Base-by-base conservation (phyloP, 2,888 invertebrate species). In the Sinhomidia bicolor region DNA sequence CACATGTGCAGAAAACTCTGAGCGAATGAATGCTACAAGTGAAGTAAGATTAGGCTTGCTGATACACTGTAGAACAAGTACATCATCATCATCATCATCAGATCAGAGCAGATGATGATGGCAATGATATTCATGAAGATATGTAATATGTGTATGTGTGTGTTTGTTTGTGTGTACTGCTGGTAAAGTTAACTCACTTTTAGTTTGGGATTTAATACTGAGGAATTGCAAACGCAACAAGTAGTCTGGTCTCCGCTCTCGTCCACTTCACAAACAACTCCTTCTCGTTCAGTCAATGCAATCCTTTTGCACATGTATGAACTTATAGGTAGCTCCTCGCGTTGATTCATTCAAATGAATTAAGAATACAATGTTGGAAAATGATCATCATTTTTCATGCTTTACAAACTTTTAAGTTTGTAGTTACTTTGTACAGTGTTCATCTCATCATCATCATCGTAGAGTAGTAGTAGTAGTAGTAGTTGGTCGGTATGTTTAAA, bases 201-300 rank as follows among this genome's bases (percentile, higher is more conserved):
- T 54, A 20, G 20, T 79, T 65, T 78, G 51, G 57, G 57, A 86
- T 80, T 71, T 80, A 86, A 86, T 62, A 41, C 36, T 57, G 78
- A 47, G 78, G 71, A 68, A 79, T 14, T 80, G 29, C 26, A 44
- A 79, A 80, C 44, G 80, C 44, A 86, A 79, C 85, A 71, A 80
- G 86, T 86, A 86, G 86, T 86, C 9, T 86, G 80, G 86, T 86
- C 86, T 80, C 80, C 57, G 47, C 86, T 71, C 68, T 71, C 26
- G 86, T 86, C 57, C 80, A 86, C 86, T 79, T n/a, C 44, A 65
- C 36, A 47, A 20, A 57, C 57, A 14, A 68, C 54, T 78, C 65
- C 85, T 62, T 85, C 44, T 68, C 78, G 32, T 51, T 78, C 78
- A 12, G n/a, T n/a, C 68, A 68, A 29, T 32, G 14, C 41, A 71